phyloP scores from a whole-genome alignment of 2,888 invertebrate genomes.

The Norana najaformis region DNA sequence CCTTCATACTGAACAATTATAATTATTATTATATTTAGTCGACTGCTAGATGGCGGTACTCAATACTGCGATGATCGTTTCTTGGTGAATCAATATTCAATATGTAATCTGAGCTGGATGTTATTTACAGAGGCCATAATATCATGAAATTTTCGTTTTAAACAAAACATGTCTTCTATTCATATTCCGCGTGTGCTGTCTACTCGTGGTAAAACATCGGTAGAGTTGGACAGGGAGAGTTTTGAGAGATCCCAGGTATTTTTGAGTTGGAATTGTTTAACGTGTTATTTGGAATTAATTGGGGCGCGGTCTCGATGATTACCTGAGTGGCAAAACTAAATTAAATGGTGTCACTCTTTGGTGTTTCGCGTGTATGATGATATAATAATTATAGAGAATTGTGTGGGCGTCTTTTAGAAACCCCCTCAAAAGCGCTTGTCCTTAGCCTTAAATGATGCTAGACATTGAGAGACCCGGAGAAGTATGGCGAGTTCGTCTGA shows the following conservation, averaged over 20 bases:
- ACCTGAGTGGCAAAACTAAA: background rate
- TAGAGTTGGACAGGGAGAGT: slow-evolving; percentile 72
- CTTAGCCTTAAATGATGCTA: background rate
- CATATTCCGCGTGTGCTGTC: slow-evolving; percentile 53
- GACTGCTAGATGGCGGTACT: background rate
- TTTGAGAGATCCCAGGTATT: slow-evolving; percentile 81
- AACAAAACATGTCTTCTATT: slow-evolving; percentile 40
- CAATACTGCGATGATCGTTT: background rate
- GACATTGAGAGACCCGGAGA: background rate
- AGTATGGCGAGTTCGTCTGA: background rate
- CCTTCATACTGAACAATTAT: too few species aligned
- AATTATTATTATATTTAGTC: background rate
- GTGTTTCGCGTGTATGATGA: background rate
- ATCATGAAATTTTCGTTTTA: slow-evolving; percentile 7
- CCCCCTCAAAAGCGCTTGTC: background rate
- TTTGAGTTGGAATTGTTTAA: slow-evolving; percentile 25
- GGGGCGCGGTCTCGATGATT: slow-evolving; percentile 2
- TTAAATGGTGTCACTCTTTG: background rate
- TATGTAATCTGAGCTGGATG: background rate
- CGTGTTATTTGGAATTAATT: background rate
- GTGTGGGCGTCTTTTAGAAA: background rate
- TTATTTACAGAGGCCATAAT: background rate
- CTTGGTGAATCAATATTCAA: background rate
- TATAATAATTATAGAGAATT: background rate
- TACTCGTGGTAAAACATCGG: slow-evolving; percentile 53